phyloP scores from a whole-genome alignment of 2,113 vertebrate genomes.

The Rhizomys pruinosus region DNA sequence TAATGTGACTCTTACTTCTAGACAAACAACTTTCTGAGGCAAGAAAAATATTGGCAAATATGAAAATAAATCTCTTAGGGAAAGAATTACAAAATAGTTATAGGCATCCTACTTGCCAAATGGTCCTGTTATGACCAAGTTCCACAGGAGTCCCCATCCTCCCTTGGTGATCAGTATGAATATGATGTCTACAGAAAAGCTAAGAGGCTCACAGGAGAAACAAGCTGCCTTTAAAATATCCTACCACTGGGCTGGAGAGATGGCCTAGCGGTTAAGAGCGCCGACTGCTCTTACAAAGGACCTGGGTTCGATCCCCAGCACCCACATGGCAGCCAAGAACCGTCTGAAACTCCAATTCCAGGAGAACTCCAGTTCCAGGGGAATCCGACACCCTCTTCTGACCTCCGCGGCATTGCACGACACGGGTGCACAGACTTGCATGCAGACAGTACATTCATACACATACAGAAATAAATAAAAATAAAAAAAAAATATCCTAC shows the following conservation, averaged over 20 bases:
- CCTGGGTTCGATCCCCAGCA: too few species aligned
- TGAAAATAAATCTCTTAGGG: not conserved
- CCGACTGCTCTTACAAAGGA: too few species aligned
- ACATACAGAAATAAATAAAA: too few species aligned
- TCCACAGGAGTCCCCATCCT: constrained; percentile 13
- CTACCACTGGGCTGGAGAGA: too few species aligned
- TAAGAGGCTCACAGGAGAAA: constrained; percentile 5
- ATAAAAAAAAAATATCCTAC: constrained; percentile 51
- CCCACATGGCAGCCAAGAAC: too few species aligned
- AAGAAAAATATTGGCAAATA: constrained; percentile 53
- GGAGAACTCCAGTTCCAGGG: too few species aligned
- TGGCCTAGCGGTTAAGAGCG: too few species aligned
- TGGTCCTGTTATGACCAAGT: not conserved
- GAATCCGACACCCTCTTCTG: too few species aligned
- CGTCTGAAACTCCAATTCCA: too few species aligned
- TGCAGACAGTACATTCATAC: too few species aligned
- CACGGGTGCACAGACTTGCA: too few species aligned
- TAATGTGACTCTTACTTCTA: not conserved
- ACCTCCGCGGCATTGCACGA: too few species aligned
- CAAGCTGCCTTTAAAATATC: constrained; percentile 41
- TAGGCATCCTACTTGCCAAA: not conserved
- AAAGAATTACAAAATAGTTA: constrained; percentile 40
- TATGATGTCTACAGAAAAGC: constrained; percentile 36
- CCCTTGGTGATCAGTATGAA: constrained; percentile 25
- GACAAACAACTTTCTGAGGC: constrained; percentile 23